These are phyloP conservation scores for Peromyscus maniculatus DNA, from an alignment of 2,113 vertebrate species.

Conservation along the genomic window DNA sequence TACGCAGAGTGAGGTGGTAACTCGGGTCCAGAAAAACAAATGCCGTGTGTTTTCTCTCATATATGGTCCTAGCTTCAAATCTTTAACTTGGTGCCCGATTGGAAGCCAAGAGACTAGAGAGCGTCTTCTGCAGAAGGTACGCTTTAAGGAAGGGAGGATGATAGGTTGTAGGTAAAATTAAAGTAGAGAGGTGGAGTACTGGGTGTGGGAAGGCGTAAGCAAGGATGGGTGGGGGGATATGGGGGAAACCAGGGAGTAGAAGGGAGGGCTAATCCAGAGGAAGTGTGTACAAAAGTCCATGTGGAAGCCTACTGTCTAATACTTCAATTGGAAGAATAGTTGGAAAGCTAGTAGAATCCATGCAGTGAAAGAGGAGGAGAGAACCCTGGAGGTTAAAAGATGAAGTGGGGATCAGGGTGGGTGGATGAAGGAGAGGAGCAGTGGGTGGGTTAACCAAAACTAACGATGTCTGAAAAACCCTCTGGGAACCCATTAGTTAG, in stretches of 20 bases:
- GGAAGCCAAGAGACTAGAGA: background rate
- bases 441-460: too few species aligned
- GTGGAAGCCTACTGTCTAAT: background rate
- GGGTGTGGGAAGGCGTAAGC: background rate
- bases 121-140: background rate
- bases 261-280: background rate
- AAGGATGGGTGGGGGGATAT: background rate
- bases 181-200: background rate
- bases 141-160: background rate
- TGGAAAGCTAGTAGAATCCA: background rate
- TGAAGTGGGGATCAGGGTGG: background rate
- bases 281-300: background rate
- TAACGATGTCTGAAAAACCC: background rate
- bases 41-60: background rate
- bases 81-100: background rate
- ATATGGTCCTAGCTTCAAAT: background rate
- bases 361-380: background rate
- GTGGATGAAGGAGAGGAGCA: too few species aligned
- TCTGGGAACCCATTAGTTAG: background rate
- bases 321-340: background rate
- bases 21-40: background rate
- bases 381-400: background rate
- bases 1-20: background rate
- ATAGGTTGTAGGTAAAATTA: background rate
- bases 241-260: too few species aligned